Conservation (phyloP, 2,888 invertebrate genomes). For the Coelinius sp. region DNA sequence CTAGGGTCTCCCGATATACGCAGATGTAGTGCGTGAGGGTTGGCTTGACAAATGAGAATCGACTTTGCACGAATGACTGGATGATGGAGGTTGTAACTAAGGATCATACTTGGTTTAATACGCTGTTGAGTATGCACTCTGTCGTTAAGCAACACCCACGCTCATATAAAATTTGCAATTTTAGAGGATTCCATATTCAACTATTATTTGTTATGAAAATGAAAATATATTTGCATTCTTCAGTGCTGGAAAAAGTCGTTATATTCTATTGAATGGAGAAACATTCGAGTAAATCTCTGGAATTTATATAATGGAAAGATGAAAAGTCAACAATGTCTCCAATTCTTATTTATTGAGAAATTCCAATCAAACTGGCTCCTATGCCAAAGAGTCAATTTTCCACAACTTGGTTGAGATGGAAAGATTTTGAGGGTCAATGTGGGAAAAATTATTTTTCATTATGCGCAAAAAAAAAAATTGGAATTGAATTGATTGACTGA, state of each 20-base stretch:
- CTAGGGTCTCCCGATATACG: not conserved
- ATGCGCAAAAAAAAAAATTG: too few species aligned
- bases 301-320: too few species aligned
- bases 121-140: not conserved
- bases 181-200: not conserved
- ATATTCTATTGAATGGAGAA: too few species aligned
- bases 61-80: not conserved
- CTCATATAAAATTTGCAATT: not conserved
- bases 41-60: not conserved
- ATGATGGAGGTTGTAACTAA: constrained; percentile 12
- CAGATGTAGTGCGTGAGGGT: not conserved
- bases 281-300: too few species aligned
- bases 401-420: too few species aligned
- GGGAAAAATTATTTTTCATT: too few species aligned
- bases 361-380: too few species aligned
- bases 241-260: not conserved
- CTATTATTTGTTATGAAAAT: not conserved
- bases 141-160: constrained; percentile 1
- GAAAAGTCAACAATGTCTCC: too few species aligned
- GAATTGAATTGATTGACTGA: too few species aligned
- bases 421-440: too few species aligned
- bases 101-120: constrained; percentile 10
- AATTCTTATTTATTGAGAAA: too few species aligned
- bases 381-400: too few species aligned
- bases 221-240: not conserved